Conservation (phyloP, 1,140 invertebrate genomes). For the Whitmania pigra region DNA sequence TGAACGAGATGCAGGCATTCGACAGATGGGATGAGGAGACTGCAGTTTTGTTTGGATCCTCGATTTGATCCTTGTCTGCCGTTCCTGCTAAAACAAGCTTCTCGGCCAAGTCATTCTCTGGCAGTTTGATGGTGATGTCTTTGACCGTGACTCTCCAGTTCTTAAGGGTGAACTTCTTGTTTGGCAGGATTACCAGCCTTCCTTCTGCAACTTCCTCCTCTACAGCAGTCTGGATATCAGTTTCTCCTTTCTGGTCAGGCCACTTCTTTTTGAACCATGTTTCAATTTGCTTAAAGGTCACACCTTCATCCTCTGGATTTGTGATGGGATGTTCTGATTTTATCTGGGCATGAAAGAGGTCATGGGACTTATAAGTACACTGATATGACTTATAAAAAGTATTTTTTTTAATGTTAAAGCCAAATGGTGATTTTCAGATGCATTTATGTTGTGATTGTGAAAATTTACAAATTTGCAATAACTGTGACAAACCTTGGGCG, state of each 20-base stretch:
- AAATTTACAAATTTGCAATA: not conserved
- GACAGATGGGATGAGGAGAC: too few species aligned
- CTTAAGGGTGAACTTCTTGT: conserved; percentile 6
- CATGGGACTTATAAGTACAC: not conserved
- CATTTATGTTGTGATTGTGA: not conserved
- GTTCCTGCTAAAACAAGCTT: too few species aligned
- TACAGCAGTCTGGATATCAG: not conserved
- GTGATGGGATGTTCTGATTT: too few species aligned
- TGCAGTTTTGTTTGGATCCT: too few species aligned
- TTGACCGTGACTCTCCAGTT: not conserved
- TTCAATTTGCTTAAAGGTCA: conserved; percentile 7
- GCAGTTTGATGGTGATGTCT: not conserved
- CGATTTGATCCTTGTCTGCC: too few species aligned
- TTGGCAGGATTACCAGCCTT: conserved; percentile 4
- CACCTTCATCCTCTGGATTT: not conserved
- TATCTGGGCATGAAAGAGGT: not conserved
- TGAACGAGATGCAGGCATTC: too few species aligned
- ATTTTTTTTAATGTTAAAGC: not conserved
- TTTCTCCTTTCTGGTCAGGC: not conserved
- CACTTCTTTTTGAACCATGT: conserved; percentile 3
- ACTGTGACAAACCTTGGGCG: not conserved
- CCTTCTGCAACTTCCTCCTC: not conserved
- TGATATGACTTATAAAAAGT: not conserved
- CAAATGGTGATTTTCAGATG: not conserved
- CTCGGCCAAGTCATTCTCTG: too few species aligned